Conservation (phyloP, 2,113 vertebrate genomes). For the Ictalurus punctatus region DNA sequence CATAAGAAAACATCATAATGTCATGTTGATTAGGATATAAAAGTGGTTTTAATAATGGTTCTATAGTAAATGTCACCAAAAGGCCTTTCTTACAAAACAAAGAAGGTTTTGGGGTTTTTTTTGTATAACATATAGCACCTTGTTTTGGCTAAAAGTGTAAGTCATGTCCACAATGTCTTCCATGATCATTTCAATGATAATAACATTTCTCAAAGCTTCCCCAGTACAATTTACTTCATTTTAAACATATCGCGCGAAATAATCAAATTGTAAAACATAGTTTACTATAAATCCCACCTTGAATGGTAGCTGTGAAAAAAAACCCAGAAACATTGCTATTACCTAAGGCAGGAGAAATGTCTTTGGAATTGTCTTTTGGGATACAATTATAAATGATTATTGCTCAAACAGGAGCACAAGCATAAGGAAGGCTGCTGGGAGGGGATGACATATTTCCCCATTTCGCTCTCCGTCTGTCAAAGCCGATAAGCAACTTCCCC, state of each 20-base stretch:
- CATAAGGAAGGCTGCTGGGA: constrained; percentile 40
- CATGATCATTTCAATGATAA: background rate
- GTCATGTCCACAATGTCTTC: background rate
- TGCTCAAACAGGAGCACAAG: constrained; percentile 42
- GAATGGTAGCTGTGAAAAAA: background rate
- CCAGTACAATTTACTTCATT: too few species aligned
- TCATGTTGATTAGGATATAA: too few species aligned
- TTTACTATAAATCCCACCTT: background rate
- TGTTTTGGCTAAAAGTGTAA: background rate
- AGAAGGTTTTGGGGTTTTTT: background rate
- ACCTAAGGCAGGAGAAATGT: constrained; percentile 28
- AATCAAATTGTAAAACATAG: background rate
- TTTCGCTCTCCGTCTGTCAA: constrained; percentile 48
- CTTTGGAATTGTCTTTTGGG: constrained; percentile 29
- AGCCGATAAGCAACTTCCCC: constrained; percentile 50
- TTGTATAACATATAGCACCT: background rate
- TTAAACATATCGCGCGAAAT: background rate
- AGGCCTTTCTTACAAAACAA: background rate
- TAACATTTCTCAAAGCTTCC: background rate
- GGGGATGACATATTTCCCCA: constrained; percentile 48
- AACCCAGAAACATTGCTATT: background rate
- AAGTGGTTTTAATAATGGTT: too few species aligned
- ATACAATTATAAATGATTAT: constrained; percentile 41
- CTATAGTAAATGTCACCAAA: background rate
- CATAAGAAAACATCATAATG: too few species aligned